phyloP scores from a whole-genome alignment of 2,888 invertebrate species.

The Eupithecia tripunctaria region DNA sequence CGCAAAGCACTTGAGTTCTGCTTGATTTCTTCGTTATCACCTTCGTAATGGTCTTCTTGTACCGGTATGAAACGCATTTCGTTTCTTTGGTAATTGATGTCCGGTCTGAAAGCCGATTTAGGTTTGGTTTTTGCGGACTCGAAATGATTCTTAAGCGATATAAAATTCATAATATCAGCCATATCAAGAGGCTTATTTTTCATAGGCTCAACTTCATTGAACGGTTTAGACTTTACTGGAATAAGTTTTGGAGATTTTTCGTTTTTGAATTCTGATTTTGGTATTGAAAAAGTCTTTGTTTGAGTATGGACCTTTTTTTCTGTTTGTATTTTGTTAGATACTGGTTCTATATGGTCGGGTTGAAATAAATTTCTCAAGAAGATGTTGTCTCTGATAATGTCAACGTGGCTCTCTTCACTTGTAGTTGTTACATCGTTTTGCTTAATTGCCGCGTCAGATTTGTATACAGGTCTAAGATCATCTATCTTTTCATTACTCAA shows the following conservation, averaged over 20 bases:
- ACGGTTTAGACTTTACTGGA: slow-evolving; percentile 56
- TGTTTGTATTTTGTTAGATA: slow-evolving; percentile 46
- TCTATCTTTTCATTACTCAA: slow-evolving; percentile 52
- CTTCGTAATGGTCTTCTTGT: slow-evolving; percentile 52
- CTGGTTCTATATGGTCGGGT: slow-evolving; percentile 48
- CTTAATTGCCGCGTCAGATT: slow-evolving; percentile 43
- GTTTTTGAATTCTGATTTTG: slow-evolving; percentile 54
- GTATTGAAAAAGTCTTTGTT: slow-evolving; percentile 21
- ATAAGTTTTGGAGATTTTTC: slow-evolving; percentile 64
- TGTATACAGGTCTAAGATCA: slow-evolving; percentile 56
- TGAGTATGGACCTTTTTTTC: slow-evolving; percentile 45
- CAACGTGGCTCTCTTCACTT: slow-evolving; percentile 55
- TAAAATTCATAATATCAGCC: slow-evolving; percentile 68
- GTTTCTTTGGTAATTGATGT: slow-evolving; percentile 51
- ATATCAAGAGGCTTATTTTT: slow-evolving; percentile 67
- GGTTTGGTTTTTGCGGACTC: slow-evolving; percentile 71
- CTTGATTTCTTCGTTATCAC: slow-evolving; percentile 50
- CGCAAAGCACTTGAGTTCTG: slow-evolving; percentile 53
- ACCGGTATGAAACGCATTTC: slow-evolving; percentile 55
- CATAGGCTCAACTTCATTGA: slow-evolving; percentile 58
- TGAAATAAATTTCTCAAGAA: slow-evolving; percentile 71
- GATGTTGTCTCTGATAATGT: slow-evolving; percentile 67
- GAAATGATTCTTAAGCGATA: slow-evolving; percentile 71
- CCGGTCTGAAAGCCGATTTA: slow-evolving; percentile 49
- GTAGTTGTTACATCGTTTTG: slow-evolving; percentile 45